phyloP scores from a whole-genome alignment of 2,888 invertebrate species.

The Leptura quadrifasciata region DNA sequence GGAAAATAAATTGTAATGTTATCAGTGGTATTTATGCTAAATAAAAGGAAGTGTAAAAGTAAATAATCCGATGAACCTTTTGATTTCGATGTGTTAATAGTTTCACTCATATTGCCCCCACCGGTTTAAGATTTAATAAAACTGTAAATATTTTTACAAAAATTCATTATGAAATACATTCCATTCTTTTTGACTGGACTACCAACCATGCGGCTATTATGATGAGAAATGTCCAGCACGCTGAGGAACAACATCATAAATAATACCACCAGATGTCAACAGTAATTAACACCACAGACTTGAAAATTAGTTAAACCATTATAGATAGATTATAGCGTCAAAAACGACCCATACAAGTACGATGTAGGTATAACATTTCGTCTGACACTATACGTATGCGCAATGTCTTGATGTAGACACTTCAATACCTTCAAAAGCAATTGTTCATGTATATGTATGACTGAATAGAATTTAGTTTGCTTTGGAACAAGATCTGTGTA shows the following conservation, averaged over 20 bases:
- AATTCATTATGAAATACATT: constrained; percentile 7
- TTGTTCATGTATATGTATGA: constrained; percentile 1
- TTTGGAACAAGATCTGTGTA: constrained; percentile 28
- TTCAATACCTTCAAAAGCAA: background rate
- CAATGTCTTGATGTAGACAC: background rate
- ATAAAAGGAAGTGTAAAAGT: no score
- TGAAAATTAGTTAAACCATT: constrained; percentile 32
- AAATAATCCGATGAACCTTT: no score
- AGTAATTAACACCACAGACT: constrained; percentile 26
- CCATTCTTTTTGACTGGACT: background rate
- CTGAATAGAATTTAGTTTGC: constrained; percentile 11
- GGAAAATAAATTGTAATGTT: no score
- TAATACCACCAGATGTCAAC: constrained; percentile 31
- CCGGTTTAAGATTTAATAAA: background rate
- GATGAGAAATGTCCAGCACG: constrained; percentile 10
- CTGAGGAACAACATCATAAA: constrained; percentile 6
- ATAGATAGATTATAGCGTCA: constrained; percentile 15
- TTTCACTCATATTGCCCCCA: background rate
- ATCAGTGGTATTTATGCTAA: no score
- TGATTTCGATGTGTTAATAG: background rate
- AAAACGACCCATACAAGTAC: background rate
- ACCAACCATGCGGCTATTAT: background rate
- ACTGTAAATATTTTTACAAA: constrained; percentile 3
- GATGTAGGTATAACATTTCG: background rate
- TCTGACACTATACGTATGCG: background rate